Evolutionary conservation across 2,113 vertebrate genomes (phyloP).

Genomic region (Gymnobelideus leadbeateri): DNA sequence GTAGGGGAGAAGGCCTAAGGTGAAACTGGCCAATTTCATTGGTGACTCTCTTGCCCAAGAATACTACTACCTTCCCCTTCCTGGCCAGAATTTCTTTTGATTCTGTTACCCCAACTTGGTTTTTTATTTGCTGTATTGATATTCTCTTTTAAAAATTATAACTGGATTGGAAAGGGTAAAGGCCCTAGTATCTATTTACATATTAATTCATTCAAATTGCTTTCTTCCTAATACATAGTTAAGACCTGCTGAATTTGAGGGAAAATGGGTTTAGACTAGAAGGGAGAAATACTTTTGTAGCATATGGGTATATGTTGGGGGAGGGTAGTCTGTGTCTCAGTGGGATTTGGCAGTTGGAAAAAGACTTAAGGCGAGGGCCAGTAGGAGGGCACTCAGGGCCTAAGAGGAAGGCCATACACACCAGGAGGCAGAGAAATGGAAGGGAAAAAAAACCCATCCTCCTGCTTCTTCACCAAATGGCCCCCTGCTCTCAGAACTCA

Average conservation of each 20-base stretch:
- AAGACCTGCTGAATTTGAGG: background rate
- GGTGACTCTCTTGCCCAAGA: background rate
- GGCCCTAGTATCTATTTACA: background rate
- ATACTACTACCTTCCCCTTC: background rate
- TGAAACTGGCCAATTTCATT: background rate
- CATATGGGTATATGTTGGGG: background rate
- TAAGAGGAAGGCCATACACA: background rate
- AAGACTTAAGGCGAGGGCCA: background rate
- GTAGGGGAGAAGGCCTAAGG: background rate
- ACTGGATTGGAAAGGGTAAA: background rate
- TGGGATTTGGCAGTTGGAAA: background rate
- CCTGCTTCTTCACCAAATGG: background rate
- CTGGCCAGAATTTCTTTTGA: too few species aligned
- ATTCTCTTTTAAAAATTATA: slow-evolving; percentile 11
- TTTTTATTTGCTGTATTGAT: background rate
- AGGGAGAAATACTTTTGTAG: background rate
- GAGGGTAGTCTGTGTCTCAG: background rate
- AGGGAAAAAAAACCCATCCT: background rate
- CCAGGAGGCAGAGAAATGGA: background rate
- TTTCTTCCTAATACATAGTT: slow-evolving; percentile 4
- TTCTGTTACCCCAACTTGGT: background rate
- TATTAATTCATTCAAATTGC: background rate
- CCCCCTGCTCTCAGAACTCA: background rate
- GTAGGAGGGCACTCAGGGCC: too few species aligned
- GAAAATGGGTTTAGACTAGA: background rate